Conservation (phyloP, 2,113 vertebrate genomes). For the Pongo pygmaeus region DNA sequence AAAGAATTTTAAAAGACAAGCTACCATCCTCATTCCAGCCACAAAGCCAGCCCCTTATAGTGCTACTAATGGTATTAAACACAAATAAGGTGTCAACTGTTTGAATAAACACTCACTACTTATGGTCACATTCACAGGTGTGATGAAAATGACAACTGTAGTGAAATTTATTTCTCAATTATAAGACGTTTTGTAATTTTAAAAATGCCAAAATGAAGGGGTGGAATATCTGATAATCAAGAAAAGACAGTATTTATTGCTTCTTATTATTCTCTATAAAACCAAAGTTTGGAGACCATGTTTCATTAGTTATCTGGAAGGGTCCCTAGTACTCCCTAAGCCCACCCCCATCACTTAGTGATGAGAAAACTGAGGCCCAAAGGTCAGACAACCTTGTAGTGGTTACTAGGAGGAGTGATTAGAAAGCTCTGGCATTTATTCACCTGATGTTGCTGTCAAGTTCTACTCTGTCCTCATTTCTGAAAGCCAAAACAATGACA, state of each 20-base stretch:
- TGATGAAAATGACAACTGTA: not conserved
- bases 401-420: not conserved
- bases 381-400: not conserved
- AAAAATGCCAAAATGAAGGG: not conserved
- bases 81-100: not conserved
- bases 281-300: not conserved
- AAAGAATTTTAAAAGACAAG: not conserved
- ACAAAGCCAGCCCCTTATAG: not conserved
- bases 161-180: not conserved
- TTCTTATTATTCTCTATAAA: not conserved
- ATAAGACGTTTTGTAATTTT: not conserved
- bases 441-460: not conserved
- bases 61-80: not conserved
- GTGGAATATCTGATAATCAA: not conserved
- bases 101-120: not conserved
- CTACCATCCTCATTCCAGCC: not conserved
- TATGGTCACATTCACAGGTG: not conserved
- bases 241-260: not conserved
- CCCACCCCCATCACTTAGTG: not conserved
- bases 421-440: not conserved
- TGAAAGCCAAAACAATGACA: not conserved
- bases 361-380: not conserved
- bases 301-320: not conserved
- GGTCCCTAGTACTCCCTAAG: not conserved
- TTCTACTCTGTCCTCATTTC: not conserved